Base-by-base conservation (phyloP, 2,113 vertebrate species). In the Aspiorhynchus laticeps region DNA sequence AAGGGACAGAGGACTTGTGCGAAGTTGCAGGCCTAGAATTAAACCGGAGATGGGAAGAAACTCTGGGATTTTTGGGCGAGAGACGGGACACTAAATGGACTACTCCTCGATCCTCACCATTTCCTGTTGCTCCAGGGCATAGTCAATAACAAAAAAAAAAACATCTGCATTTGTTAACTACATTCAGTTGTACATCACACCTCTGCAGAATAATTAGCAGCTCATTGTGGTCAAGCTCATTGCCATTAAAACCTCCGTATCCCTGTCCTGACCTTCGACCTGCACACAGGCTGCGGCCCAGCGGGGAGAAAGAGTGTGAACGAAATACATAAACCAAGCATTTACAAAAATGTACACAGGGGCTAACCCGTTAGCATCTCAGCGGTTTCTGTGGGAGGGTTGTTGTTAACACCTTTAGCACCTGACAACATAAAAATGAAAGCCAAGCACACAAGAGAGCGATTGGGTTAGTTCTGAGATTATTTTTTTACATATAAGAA, bases 331-430 rank as follows among this genome's bases (percentile, higher is more conserved):
- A 59, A 86, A 71, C 36, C 38, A 74, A 76, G 17, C 41, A 82
- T 83, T 87, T 63, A 76, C 33, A 38, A 24, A 38, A 31, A 48
- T 21, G 43, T 43, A 28, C 48, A 51, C 17, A 21, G 61, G 75
- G 61, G 67, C 28, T 63, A 31, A 53, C n/a, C 6, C 0, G 33
- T 69, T 79, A 51, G 43, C 61, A 63, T 79, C 74, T 69, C 43
- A 51, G 31, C 41, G 3, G 28, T 71, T 71, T 53, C 46, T 61
- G 14, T 38, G 78, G 65, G 46, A 74, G 61, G 76, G 78, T 24
- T 59, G 46, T 86, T 74, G n/a, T 81, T 28, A 65, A 43, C 79
- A 81, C 33, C 12, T 81, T 69, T 38, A 69, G 41, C 63, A 69
- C 41, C 80, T 69, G 51, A 56, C 19, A 59, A 38, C 14, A 71